Evolutionary conservation across 2,797 vertebrate species (phyloP).

Genomic region (Eidolon dupreanum): DNA sequence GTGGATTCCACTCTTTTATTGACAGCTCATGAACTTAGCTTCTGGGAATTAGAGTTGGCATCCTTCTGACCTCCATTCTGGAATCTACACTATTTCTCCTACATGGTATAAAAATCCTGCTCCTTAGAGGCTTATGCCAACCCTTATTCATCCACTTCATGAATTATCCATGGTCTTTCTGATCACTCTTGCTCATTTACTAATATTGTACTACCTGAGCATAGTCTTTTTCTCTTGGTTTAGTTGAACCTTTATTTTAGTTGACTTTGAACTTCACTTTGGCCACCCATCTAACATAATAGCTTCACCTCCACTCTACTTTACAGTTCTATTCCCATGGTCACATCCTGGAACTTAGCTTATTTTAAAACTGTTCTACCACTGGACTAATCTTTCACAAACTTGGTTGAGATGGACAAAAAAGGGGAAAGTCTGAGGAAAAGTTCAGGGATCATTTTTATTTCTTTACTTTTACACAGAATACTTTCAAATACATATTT

Average conservation of each 20-base stretch:
- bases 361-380: not conserved
- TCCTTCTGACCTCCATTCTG: not conserved
- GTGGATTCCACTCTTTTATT: not conserved
- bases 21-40: not conserved
- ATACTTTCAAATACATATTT: not conserved
- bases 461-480: not conserved
- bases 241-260: not conserved
- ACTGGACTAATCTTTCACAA: not conserved
- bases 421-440: not conserved
- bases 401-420: not conserved
- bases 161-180: not conserved
- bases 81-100: not conserved
- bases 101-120: not conserved
- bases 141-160: not conserved
- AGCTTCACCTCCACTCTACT: not conserved
- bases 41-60: not conserved
- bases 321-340: too few species aligned
- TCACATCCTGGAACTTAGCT: not conserved
- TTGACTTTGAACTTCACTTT: not conserved
- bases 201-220: not conserved
- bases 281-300: not conserved
- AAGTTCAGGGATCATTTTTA: not conserved
- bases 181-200: not conserved
- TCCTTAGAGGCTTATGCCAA: not conserved
- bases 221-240: not conserved